These are phyloP conservation scores for Tachina lurida DNA, from an alignment of 2,888 invertebrate genomes.

Conservation along the genomic window DNA sequence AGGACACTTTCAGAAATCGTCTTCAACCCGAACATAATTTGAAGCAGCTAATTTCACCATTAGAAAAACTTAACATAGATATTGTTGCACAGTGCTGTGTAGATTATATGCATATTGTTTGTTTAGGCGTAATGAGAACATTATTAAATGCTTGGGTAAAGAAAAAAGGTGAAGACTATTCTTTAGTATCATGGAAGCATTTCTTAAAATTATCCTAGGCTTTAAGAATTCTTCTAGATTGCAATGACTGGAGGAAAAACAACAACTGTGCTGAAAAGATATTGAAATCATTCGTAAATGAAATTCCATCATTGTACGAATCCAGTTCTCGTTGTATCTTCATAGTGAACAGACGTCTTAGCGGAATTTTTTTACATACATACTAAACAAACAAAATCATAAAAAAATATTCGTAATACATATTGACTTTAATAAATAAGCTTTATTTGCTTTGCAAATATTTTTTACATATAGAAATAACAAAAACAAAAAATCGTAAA, in stretches of 20 bases:
- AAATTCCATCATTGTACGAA: conserved; percentile 47
- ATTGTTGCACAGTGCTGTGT: conserved; percentile 51
- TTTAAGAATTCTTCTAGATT: conserved; percentile 64
- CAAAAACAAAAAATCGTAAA: too few relatives aligned
- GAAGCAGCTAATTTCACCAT: conserved; percentile 4
- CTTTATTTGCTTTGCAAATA: too few relatives aligned
- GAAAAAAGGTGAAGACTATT: conserved; percentile 47
- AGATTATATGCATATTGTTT: conserved; percentile 66
- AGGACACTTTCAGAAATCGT: background rate
- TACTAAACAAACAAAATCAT: too few relatives aligned
- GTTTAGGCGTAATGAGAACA: conserved; percentile 45
- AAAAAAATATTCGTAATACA: too few relatives aligned
- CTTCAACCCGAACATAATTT: too few relatives aligned
- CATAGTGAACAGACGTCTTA: too few relatives aligned
- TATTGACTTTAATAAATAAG: too few relatives aligned
- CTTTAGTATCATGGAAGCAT: conserved; percentile 44
- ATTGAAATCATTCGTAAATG: conserved; percentile 54
- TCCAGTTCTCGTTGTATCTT: too few relatives aligned
- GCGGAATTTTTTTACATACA: too few relatives aligned
- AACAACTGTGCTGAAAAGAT: conserved; percentile 58
- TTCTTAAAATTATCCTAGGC: conserved; percentile 68
- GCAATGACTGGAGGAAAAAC: conserved; percentile 55
- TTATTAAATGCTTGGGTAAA: conserved; percentile 42
- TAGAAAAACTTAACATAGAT: conserved; percentile 52
- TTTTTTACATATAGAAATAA: too few relatives aligned